Conservation (phyloP, 2,797 vertebrate genomes). For the Denticeps clupeoides region DNA sequence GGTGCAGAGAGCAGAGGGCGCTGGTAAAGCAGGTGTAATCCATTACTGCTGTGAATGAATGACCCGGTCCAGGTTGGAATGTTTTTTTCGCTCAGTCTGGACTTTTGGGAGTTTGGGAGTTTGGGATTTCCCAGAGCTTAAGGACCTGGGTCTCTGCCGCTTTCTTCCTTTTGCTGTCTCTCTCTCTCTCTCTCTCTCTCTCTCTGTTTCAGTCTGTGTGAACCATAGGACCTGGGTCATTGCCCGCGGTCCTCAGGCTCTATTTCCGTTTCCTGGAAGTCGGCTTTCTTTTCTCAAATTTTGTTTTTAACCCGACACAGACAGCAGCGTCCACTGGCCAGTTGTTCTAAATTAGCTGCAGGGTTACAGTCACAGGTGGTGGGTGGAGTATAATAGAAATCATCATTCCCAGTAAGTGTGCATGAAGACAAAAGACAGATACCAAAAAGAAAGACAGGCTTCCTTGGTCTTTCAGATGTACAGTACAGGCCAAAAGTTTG, state of each 20-base stretch:
- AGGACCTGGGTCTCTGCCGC: constrained; percentile 2
- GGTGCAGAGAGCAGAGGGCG: background rate
- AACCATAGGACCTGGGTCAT: background rate
- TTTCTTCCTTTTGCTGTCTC: background rate
- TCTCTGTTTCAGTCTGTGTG: background rate
- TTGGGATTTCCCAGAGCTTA: constrained; percentile 1
- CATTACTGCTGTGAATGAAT: background rate
- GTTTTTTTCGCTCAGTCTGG: background rate
- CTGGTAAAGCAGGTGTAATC: background rate
- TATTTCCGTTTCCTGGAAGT: background rate
- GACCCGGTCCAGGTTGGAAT: background rate
- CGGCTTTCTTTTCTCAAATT: background rate
- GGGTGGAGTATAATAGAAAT: background rate
- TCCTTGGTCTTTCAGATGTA: no score
- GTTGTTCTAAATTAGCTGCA: background rate
- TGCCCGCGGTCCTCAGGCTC: background rate
- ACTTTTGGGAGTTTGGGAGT: constrained; percentile 1
- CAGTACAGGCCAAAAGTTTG: no score
- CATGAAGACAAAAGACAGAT: no score
- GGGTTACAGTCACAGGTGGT: background rate
- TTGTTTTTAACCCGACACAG: background rate
- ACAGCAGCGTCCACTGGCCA: background rate
- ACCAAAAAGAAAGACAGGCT: no score
- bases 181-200: background rate
- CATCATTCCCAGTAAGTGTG: background rate